These are phyloP conservation scores for Proteles cristata DNA, from an alignment of 2,113 vertebrate species.

Conservation along the genomic window DNA sequence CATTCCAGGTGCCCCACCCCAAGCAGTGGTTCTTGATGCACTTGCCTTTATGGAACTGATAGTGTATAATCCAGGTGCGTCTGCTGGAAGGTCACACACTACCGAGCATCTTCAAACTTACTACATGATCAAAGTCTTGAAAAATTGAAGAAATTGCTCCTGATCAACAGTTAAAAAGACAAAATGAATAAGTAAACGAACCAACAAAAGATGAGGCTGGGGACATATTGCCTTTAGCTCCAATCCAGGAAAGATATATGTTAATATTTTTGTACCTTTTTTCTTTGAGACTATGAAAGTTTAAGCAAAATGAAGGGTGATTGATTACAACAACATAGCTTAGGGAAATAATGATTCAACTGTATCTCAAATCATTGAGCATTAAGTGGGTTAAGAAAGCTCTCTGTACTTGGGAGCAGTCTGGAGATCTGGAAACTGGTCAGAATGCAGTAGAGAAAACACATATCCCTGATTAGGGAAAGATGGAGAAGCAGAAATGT, in stretches of 20 bases:
- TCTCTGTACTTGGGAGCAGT: not conserved
- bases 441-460: not conserved
- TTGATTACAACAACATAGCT: not conserved
- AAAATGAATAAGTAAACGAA: not conserved
- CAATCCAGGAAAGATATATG: not conserved
- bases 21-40: not conserved
- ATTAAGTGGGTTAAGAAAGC: not conserved
- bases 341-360: not conserved
- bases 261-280: not conserved
- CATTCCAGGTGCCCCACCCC: not conserved
- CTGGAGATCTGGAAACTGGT: not conserved
- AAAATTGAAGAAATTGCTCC: not conserved
- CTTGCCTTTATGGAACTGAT: not conserved
- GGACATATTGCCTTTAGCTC: not conserved
- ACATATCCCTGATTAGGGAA: not conserved
- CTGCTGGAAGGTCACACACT: not conserved
- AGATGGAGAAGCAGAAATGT: not conserved
- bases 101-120: not conserved
- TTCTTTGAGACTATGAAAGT: slow-evolving; percentile 24
- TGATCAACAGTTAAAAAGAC: not conserved
- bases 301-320: not conserved
- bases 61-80: not conserved
- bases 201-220: not conserved
- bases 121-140: not conserved
- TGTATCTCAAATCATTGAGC: not conserved